Evolutionary conservation across 2,888 invertebrate genomes (phyloP).

Genomic region (Euclidia mi): DNA sequence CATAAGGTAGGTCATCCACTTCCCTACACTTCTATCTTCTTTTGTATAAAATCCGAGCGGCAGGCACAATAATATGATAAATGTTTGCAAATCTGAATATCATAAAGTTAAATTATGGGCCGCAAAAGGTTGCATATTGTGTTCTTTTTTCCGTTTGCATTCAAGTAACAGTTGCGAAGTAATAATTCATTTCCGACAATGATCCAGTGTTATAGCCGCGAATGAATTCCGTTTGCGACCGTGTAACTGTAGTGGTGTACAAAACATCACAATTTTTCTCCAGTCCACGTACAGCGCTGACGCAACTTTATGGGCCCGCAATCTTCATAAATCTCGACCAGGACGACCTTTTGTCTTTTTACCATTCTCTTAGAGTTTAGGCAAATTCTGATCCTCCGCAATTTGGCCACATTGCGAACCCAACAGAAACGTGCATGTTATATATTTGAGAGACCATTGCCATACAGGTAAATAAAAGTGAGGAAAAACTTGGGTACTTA

Average conservation of each 20-base stretch:
- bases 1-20: neutral
- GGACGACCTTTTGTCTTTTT: conserved; percentile 84
- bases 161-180: conserved; percentile 47
- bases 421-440: conserved; percentile 62
- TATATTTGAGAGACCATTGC: conserved; percentile 66
- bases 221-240: conserved; percentile 46
- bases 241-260: conserved; percentile 41
- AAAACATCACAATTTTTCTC: conserved; percentile 48
- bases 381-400: conserved; percentile 82
- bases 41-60: neutral
- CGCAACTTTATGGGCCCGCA: conserved; percentile 71
- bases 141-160: conserved; percentile 9
- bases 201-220: conserved; percentile 51
- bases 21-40: neutral
- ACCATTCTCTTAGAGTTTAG: conserved; percentile 77
- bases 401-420: conserved; percentile 73
- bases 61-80: conserved; percentile 42
- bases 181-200: conserved; percentile 54
- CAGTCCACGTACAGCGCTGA: conserved; percentile 55
- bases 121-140: conserved; percentile 44
- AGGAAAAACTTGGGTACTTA: conserved; percentile 68
- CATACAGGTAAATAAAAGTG: conserved; percentile 72
- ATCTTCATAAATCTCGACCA: conserved; percentile 83
- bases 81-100: conserved; percentile 39
- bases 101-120: conserved; percentile 43